Conservation (phyloP, 2,888 invertebrate species). For the Bimastos eiseni region DNA sequence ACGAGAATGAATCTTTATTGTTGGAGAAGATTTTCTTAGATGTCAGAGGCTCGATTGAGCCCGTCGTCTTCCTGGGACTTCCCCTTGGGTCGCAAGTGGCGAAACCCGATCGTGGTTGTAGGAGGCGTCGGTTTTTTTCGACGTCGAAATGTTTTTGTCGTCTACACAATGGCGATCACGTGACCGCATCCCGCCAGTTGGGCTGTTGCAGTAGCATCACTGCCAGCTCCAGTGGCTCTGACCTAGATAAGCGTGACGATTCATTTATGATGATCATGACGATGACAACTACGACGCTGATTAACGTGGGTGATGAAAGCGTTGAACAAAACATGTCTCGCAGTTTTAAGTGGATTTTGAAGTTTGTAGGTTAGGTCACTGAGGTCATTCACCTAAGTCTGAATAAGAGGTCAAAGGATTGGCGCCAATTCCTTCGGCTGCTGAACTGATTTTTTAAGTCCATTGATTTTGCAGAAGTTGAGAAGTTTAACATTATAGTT, state of each 20-base stretch:
- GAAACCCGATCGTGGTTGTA: neutral
- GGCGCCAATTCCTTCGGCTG: neutral
- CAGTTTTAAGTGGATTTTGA: neutral
- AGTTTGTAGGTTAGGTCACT: slow-evolving; percentile 9
- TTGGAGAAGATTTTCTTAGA: neutral
- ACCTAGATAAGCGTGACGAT: neutral
- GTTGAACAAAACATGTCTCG: neutral
- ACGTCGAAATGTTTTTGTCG: slow-evolving; percentile 1
- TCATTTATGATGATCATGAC: neutral
- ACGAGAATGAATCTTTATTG: neutral
- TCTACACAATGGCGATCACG: slow-evolving; percentile 22
- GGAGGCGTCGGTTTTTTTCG: neutral
- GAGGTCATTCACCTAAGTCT: neutral
- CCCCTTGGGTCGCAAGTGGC: neutral
- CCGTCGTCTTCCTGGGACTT: neutral
- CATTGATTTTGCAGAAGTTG: neutral
- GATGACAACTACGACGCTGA: neutral
- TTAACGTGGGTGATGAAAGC: neutral
- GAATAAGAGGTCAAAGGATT: neutral
- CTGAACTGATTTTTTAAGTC: neutral
- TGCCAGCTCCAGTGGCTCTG: neutral
- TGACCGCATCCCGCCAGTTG: slow-evolving; percentile 19
- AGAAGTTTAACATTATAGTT: neutral
- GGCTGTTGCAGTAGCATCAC: neutral
- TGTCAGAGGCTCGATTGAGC: neutral